Evolutionary conservation across 1,140 invertebrate genomes (phyloP), one percentile per base, ranked within the genome.

Genomic region (Drosophila ercepeae): DNA sequence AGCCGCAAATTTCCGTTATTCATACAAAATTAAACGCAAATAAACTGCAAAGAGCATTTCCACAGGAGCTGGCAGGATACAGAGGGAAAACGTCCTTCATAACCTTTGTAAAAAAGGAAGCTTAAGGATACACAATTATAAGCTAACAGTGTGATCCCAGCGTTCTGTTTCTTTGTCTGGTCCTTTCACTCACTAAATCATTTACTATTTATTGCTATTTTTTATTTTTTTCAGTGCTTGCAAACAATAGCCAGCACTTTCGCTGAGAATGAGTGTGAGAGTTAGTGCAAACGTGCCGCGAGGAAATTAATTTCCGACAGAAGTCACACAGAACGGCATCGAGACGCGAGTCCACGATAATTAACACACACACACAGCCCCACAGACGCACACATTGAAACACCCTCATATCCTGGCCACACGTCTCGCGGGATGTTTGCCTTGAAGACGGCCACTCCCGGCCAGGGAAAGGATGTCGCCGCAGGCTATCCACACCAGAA

Each of bases 281-380:
- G 63, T 49, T 46, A 54, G 67, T 61, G 68, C 48, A 63, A 54
- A 55, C 39, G 53, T 61, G 53, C 60, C 51, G 60, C 57, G 70
- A 89, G 83, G 83, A 89, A 89, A 89, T 88, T 88, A 88, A 88
- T 88, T 88, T 88, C 82, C 82, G 82, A 88, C 82, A 88, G 83
- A 88, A 88, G 83, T 88, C 82, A 88, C 78, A 88, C 82, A 82
- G 69, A 75, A 78, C 67, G 69, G 53, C 82, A 88, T 57, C 65
- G 74, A 86, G 59, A 63, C 73, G 71, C 61, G 50, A 69, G 60
- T 61, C 73, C 73, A 65, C 60, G 76, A 86, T 86, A 86, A 86
- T 86, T 86, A 86, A 19, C 51, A 34, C 48, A 42, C 16, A 39
- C 2, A 27, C 55, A 21, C 13, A 32, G 9, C 21, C 21, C 2